Evolutionary conservation across 2,113 vertebrate genomes (phyloP), one percentile per base, ranked within the genome.

Genomic region (Alexandromys fortis): DNA sequence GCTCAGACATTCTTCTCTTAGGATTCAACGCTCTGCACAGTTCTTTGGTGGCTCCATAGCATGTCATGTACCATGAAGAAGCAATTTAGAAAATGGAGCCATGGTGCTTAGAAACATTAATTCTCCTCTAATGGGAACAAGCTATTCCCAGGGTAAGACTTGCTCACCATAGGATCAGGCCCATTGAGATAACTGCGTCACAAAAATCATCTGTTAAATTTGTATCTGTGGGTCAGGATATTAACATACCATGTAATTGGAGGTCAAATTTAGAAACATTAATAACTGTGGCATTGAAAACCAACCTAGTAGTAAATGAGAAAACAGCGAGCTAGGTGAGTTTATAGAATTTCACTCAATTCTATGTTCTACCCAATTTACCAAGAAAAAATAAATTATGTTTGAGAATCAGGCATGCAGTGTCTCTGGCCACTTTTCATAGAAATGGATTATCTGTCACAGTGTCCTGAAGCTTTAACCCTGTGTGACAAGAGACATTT

Each of bases 281-380:
- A 95, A 86, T 92, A 95, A 93, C 8, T 21, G n/a, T 81, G 91
- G 28, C 67, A 96, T 93, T 92, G 79, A 97, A 98, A 98, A 96
- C 45, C 21, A 22, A 89, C n/a, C 4, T 42, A 67, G n/a, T 65
- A 91, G 22, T 38, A 96, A 96, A 96, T 95, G 86, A 96, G 95
- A 93, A 94, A 96, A 93, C 72, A 95, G 88, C 81, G 96, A 97
- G 8, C 0, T 19, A 97, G 35, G 14, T 45, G 35, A 1, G 42
- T 88, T 92, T 75, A 90, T 97, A 67, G 89, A 77, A 97, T 95
- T 97, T 92, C 63, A 73, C 65, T 91, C 65, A 85, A 89, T 94
- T 96, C 61, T 90, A 10, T 90, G 82, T 92, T 96, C 86, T 96
- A 91, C 82, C 47, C 30, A 92, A 94, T 97, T 97, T 95, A 96